Conservation (phyloP, 2,888 invertebrate genomes). For the Agonum fuliginosum region DNA sequence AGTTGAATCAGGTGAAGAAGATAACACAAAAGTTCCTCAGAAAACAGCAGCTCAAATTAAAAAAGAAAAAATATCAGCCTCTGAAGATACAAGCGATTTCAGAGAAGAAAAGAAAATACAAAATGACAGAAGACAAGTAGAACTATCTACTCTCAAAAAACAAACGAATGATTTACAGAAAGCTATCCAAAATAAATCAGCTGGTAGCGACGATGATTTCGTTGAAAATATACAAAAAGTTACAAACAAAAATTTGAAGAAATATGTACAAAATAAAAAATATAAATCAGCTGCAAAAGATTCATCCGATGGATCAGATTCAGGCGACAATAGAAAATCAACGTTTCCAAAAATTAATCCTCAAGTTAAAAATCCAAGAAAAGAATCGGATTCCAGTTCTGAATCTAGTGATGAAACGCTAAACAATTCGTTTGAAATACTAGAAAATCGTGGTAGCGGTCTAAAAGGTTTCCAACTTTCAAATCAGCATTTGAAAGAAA, state of each 20-base stretch:
- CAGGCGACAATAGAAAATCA: neutral
- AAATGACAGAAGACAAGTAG: conserved; percentile 8
- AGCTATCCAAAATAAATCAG: neutral
- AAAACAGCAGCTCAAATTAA: neutral
- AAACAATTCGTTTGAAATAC: neutral
- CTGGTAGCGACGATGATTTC: too few relatives aligned
- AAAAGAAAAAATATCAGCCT: neutral
- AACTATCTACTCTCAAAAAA: neutral
- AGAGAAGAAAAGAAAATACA: neutral
- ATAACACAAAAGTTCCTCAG: neutral
- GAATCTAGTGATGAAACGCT: conserved; percentile 26
- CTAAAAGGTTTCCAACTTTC: conserved; percentile 2
- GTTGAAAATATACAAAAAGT: too few relatives aligned
- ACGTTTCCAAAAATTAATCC: neutral
- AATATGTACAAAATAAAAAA: too few relatives aligned
- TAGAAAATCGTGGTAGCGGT: neutral
- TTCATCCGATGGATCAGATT: neutral
- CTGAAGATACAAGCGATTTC: conserved; percentile 2
- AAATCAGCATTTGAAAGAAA: conserved; percentile 40
- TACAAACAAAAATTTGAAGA: too few relatives aligned
- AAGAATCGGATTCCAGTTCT: conserved; percentile 11
- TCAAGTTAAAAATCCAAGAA: neutral
- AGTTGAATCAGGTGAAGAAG: too few relatives aligned
- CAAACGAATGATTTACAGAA: conserved; percentile 5
- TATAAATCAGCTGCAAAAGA: neutral